Conservation (phyloP, 2,113 vertebrate species). For the Microtus richardsoni region DNA sequence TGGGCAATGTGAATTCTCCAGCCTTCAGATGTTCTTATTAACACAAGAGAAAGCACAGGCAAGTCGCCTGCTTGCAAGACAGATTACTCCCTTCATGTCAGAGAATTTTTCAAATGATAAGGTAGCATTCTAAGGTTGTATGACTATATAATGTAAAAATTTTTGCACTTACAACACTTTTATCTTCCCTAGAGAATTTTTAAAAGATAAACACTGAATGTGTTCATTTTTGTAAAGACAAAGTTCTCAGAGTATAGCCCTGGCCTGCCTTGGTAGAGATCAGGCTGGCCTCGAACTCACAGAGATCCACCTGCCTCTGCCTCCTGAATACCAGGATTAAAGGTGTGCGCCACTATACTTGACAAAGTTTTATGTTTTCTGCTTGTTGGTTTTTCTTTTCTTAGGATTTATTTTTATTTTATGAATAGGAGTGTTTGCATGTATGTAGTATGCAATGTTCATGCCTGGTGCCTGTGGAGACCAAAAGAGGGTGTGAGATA, state of each 20-base stretch:
- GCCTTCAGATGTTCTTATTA: slow-evolving; percentile 49
- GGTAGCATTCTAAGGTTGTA: neutral
- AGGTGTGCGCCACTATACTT: neutral
- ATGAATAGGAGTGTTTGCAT: neutral
- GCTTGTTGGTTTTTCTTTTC: neutral
- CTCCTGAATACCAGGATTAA: too few relatives aligned
- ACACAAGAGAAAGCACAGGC: neutral
- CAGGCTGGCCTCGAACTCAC: neutral
- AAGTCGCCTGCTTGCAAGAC: neutral
- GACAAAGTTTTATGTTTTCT: neutral
- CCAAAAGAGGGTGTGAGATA: too few relatives aligned
- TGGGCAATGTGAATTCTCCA: slow-evolving; percentile 33
- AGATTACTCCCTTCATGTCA: slow-evolving; percentile 32
- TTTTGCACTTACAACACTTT: neutral
- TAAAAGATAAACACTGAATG: slow-evolving; percentile 21
- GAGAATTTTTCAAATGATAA: slow-evolving; percentile 42
- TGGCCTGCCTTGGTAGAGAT: neutral
- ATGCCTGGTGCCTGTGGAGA: neutral
- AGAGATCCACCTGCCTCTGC: neutral
- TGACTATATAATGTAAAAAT: slow-evolving; percentile 52
- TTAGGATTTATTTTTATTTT: neutral
- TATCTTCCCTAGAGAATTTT: slow-evolving; percentile 5
- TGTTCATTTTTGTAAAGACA: neutral
- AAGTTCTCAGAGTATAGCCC: neutral
- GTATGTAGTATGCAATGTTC: neutral